Conservation (phyloP, 2,888 invertebrate species). For the Tridacna crocea region DNA sequence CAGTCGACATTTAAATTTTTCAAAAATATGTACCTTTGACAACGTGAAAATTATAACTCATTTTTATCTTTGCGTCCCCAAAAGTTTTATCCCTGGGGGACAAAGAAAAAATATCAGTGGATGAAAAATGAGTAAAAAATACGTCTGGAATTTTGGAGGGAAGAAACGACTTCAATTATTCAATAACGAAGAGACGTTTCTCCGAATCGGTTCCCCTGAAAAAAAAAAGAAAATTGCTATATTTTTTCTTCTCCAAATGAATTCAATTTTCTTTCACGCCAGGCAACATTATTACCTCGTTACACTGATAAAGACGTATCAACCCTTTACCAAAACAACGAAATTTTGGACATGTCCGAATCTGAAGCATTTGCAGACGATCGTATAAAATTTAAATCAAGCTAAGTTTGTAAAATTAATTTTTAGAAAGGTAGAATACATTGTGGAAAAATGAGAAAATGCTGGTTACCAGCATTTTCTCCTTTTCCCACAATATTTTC, state of each 20-base stretch:
- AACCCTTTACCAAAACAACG: neutral
- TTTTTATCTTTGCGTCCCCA: too few relatives aligned
- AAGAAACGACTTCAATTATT: neutral
- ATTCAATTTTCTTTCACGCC: constrained; percentile 22
- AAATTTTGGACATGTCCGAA: neutral
- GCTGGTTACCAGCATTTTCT: neutral
- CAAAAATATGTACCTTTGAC: too few relatives aligned
- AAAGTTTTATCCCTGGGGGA: neutral
- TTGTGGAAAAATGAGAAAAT: neutral
- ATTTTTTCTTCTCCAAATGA: constrained; percentile 24
- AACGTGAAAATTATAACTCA: too few relatives aligned
- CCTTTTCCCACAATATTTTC: too few relatives aligned
- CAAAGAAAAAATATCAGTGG: neutral
- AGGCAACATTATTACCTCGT: constrained; percentile 19
- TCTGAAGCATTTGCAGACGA: neutral
- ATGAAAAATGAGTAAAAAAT: neutral
- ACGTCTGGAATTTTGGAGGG: neutral
- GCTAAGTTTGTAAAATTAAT: too few relatives aligned
- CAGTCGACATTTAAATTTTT: too few relatives aligned
- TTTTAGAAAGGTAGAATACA: neutral
- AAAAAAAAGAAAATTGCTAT: neutral
- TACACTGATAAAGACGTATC: neutral
- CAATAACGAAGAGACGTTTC: neutral
- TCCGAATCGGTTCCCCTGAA: neutral
- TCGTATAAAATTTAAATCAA: too few relatives aligned